phyloP scores from a whole-genome alignment of 2,888 invertebrate species.

The Athrips mouffetella region DNA sequence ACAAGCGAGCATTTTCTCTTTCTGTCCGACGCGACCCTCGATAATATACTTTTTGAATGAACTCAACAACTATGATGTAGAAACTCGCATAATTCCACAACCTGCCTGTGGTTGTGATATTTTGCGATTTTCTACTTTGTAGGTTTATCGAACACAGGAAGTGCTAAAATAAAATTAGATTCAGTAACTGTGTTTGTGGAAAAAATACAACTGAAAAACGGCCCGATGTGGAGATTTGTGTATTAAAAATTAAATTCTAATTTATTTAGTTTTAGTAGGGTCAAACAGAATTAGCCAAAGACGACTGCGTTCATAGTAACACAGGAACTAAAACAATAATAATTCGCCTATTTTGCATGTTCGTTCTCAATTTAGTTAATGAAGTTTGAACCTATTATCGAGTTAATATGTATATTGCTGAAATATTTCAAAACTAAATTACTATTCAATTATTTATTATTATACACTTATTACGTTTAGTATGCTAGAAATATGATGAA shows the following conservation, averaged over 20 bases:
- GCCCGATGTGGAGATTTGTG: constrained; percentile 15
- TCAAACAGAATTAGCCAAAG: constrained; percentile 40
- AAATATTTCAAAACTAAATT: constrained; percentile 76
- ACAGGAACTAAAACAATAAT: constrained; percentile 70
- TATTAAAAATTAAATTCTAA: constrained; percentile 23
- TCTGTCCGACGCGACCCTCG: no score
- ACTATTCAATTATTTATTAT: constrained; percentile 79
- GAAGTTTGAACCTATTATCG: constrained; percentile 62
- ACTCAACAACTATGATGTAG: no score
- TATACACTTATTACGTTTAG: constrained; percentile 80
- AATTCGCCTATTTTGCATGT: constrained; percentile 73
- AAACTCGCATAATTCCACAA: no score
- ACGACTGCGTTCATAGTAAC: constrained; percentile 51
- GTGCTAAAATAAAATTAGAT: no score
- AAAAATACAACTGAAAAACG: constrained; percentile 33
- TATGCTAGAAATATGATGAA: constrained; percentile 80
- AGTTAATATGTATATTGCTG: constrained; percentile 74
- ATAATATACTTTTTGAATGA: no score
- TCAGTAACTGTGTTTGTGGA: no score
- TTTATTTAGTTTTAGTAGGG: constrained; percentile 24
- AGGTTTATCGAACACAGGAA: no score
- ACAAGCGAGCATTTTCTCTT: no score
- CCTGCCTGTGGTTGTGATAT: no score
- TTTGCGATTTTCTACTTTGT: no score
- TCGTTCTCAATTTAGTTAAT: constrained; percentile 57